Percentiles rank a stretch among this genome's conserved stretches.
These are phyloP conservation scores for Ips nitidus DNA, from an alignment of 1,140 invertebrate genomes.

Conservation along the genomic window DNA sequence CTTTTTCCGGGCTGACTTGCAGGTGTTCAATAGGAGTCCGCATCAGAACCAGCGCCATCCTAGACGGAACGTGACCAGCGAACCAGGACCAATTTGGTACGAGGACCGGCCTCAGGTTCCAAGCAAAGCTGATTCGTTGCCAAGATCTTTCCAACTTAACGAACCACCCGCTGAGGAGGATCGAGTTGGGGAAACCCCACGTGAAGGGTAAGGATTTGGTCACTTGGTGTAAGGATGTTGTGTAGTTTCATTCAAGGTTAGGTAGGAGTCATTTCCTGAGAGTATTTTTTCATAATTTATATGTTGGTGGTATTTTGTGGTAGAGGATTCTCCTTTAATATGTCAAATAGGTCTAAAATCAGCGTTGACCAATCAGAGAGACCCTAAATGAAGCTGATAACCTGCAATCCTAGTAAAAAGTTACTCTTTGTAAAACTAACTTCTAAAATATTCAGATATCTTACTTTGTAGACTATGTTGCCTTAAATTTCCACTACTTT, in stretches of 20 bases:
- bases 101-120: slow-evolving; percentile 51
- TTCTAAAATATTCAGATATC: too few relatives aligned
- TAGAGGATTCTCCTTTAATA: too few relatives aligned
- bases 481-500: too few relatives aligned
- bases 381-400: too few relatives aligned
- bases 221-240: neutral
- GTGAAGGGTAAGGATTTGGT: slow-evolving; percentile 55
- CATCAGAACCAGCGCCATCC: slow-evolving; percentile 21
- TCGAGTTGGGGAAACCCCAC: slow-evolving; percentile 50
- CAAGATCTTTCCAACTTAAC: slow-evolving; percentile 72
- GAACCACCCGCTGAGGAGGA: slow-evolving; percentile 41
- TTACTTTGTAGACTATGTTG: too few relatives aligned
- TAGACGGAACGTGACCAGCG: slow-evolving; percentile 47
- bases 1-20: slow-evolving; percentile 19
- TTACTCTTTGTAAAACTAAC: too few relatives aligned
- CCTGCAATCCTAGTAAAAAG: too few relatives aligned
- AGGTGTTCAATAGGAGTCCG: slow-evolving; percentile 25
- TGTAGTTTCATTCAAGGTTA: neutral
- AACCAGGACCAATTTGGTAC: slow-evolving; percentile 56
- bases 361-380: too few relatives aligned
- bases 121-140: slow-evolving; percentile 74
- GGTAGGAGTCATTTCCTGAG: too few relatives aligned
- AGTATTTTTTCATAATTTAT: too few relatives aligned
- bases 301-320: too few relatives aligned
- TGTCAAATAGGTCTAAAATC: too few relatives aligned